phyloP scores from a whole-genome alignment of 2,888 invertebrate species.

The Xylota sylvarum region DNA sequence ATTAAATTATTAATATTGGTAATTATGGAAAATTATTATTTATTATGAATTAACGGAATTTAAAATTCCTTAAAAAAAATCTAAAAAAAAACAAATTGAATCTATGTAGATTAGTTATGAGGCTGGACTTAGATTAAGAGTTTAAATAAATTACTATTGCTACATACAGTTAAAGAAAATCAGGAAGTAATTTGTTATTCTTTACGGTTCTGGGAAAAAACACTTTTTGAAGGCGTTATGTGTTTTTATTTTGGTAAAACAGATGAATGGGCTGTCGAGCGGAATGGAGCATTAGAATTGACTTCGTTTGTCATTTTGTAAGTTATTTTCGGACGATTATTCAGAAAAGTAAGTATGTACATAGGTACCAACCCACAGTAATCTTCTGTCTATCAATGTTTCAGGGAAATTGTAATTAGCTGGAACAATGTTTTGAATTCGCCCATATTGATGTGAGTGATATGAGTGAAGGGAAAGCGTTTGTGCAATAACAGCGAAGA shows the following conservation, averaged over 20 bases:
- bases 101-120: slow-evolving; percentile 37
- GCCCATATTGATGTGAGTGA: too few species aligned
- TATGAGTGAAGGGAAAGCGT: too few species aligned
- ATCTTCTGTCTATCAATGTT: too few species aligned
- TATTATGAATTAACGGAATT: slow-evolving; percentile 43
- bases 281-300: neutral
- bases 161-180: slow-evolving; percentile 1
- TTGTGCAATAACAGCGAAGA: too few species aligned
- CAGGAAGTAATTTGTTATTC: neutral
- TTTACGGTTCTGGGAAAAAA: neutral
- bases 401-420: too few species aligned
- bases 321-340: too few species aligned
- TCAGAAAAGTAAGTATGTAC: too few species aligned
- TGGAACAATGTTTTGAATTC: too few species aligned
- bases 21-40: slow-evolving; percentile 53
- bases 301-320: too few species aligned
- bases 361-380: too few species aligned
- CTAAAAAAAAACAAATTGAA: slow-evolving; percentile 42
- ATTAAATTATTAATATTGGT: slow-evolving; percentile 59
- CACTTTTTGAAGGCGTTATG: neutral
- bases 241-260: neutral
- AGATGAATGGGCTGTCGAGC: neutral
- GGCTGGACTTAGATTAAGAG: slow-evolving; percentile 62
- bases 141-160: slow-evolving; percentile 39
- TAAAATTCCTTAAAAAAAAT: slow-evolving; percentile 32